A percentile compares a stretch with the other conserved stretches of the same genome.
These are phyloP conservation scores for Trichechus manatus DNA, from an alignment of 2,113 vertebrate species.

Conservation along the genomic window DNA sequence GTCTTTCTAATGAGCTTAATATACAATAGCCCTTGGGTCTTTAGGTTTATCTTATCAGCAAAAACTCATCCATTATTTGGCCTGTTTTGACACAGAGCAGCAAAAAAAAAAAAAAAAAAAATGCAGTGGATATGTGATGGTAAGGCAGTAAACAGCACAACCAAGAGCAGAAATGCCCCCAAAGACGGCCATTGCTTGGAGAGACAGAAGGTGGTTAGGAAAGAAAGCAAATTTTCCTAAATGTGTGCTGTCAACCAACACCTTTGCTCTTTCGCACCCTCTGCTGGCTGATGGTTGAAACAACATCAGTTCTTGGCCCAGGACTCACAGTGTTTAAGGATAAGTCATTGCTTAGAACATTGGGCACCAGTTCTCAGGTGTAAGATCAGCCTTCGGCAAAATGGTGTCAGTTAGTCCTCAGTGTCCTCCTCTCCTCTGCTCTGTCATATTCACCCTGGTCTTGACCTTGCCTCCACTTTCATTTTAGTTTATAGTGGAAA, in stretches of 20 bases:
- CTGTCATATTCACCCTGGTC: background rate
- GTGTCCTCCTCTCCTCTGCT: background rate
- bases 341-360: background rate
- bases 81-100: constrained; percentile 27
- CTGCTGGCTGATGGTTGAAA: constrained; percentile 10
- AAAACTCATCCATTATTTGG: background rate
- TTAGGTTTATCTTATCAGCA: background rate
- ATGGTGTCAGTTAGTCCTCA: background rate
- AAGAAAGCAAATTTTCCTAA: rapidly evolving
- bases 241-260: background rate
- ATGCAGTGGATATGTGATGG: background rate
- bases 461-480: background rate
- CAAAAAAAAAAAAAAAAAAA: background rate
- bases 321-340: background rate
- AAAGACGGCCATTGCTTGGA: background rate
- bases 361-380: background rate
- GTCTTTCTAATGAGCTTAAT: constrained; percentile 39
- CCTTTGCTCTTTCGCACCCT: background rate
- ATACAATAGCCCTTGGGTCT: background rate
- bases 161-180: background rate
- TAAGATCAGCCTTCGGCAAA: background rate
- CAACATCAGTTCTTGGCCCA: background rate
- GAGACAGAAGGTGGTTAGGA: background rate
- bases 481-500: constrained; percentile 45
- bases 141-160: background rate